A percentile compares a stretch with the other conserved stretches of the same genome.
These are phyloP conservation scores for Drosophila orosa DNA, from an alignment of 1,140 invertebrate species.

Conservation along the genomic window DNA sequence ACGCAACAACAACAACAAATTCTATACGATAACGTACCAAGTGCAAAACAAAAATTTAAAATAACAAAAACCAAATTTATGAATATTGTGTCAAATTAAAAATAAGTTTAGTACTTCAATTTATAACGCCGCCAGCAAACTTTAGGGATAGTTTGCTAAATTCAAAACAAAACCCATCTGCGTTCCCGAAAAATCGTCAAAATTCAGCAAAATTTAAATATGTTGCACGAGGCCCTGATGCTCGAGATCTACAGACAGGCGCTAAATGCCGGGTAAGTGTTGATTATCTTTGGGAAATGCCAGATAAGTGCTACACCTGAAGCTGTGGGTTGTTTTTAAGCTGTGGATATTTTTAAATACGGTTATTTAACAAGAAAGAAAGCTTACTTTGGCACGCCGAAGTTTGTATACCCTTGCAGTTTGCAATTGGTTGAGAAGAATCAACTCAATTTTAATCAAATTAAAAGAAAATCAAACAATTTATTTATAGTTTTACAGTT, in stretches of 20 bases:
- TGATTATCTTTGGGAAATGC: neutral
- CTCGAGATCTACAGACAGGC: conserved; percentile 84
- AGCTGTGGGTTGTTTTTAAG: neutral
- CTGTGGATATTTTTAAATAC: neutral
- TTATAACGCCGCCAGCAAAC: conserved; percentile 19
- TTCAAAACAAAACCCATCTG: conserved; percentile 2
- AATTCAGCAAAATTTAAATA: conserved; percentile 84
- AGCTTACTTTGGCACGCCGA: too few species aligned
- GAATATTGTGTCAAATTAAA: conserved; percentile 77
- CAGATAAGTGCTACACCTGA: neutral
- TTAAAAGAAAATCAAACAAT: too few species aligned
- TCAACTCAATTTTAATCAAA: too few species aligned
- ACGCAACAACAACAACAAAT: conserved; percentile 69
- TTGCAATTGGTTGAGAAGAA: too few species aligned
- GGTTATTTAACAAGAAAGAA: too few species aligned
- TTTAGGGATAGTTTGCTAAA: conserved; percentile 13
- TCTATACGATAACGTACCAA: conserved; percentile 73
- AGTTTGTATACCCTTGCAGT: too few species aligned
- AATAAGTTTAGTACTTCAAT: conserved; percentile 41
- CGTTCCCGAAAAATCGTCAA: conserved; percentile 52
- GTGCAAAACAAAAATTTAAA: conserved; percentile 67
- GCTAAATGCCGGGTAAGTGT: conserved; percentile 83
- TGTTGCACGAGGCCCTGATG: conserved; percentile 84
- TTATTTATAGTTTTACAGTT: too few species aligned
- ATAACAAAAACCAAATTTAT: conserved; percentile 47